Evolutionary conservation across 1,140 invertebrate species (phyloP).

Genomic region (Dryas iulia): DNA sequence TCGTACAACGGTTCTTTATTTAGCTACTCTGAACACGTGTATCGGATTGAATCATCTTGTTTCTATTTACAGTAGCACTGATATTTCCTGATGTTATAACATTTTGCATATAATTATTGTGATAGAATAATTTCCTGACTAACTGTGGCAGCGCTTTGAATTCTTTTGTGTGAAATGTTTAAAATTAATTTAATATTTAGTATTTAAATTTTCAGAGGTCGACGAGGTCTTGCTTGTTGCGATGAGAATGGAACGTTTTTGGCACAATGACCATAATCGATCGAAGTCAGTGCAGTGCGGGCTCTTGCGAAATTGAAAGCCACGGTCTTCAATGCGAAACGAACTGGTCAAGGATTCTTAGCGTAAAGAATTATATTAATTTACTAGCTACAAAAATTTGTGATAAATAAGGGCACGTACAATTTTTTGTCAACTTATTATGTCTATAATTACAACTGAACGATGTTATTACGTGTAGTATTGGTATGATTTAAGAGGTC

Average conservation of each 20-base stretch:
- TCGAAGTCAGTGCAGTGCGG: constrained; percentile 52
- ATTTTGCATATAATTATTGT: constrained; percentile 22
- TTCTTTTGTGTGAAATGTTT: not conserved
- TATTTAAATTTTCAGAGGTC: constrained; percentile 7
- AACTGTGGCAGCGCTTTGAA: not conserved
- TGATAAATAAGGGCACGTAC: not conserved
- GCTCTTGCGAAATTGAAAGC: constrained; percentile 66
- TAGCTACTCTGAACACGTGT: constrained; percentile 65
- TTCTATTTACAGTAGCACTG: constrained; percentile 47
- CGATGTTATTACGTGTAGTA: not conserved
- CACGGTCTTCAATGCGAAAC: constrained; percentile 55
- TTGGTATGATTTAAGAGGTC: too few species aligned
- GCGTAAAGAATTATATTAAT: constrained; percentile 8
- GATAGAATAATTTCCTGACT: not conserved
- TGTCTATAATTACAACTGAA: too few species aligned
- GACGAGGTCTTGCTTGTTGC: constrained; percentile 14
- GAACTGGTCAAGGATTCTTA: constrained; percentile 65
- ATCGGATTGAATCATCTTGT: constrained; percentile 65
- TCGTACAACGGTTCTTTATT: constrained; percentile 71
- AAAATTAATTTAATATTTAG: not conserved
- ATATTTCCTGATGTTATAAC: constrained; percentile 56
- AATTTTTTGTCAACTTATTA: not conserved
- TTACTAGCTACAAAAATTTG: not conserved
- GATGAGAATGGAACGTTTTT: constrained; percentile 52
- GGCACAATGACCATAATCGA: constrained; percentile 72